Base-by-base conservation (phyloP, 1,140 invertebrate species). In the Pentalonia nigronervosa region DNA sequence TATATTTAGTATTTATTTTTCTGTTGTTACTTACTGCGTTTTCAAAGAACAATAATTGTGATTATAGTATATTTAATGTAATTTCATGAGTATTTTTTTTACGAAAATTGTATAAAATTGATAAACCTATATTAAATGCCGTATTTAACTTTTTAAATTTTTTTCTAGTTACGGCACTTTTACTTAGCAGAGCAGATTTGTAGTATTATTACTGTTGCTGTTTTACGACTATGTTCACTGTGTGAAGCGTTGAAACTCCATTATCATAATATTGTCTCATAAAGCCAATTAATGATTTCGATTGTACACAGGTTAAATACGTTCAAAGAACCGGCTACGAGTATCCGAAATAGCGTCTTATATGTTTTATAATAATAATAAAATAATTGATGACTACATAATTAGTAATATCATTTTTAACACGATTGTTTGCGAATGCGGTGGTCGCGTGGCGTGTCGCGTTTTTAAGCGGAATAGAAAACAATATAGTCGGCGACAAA, bases 381-480 rank as follows among this genome's bases (percentile, higher is more conserved):
- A 76, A 67, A n/a, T 67, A n/a, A 34, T 76, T n/a, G 30, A n/a
- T 76, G 60, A n/a, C 30, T 76, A 1, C 14, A n/a, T 67, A n/a
- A 9, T 14, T 60, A 76, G 17, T 76, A 76, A 17, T n/a, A n/a
- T 17, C 14, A 34, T 76, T 76, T n/a, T 76, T n/a, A 7, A n/a
- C 60, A 76, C n/a, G n/a, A 76, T 76, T 76, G 30, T n/a, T n/a
- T 4, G 60, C 14, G n/a, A 14, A 76, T 76, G 60, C 60, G 30
- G n/a, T 76, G n/a, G 60, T 76, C 60, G 30, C 30, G 60, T 76
- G 60, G 17, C 60, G 60, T 76, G 60, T 76, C n/a, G n/a, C 7
- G n/a, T 6, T 76, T 84, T 41, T 84, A 84, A 45, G 23, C 36
- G 83, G 83, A 84, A 41, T 84, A 84, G 83, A 84, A 84, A 84